A percentile compares a stretch with the other conserved stretches of the same genome.
Conservation (phyloP, 2,797 vertebrate genomes). For the Smutsia temminckii region DNA sequence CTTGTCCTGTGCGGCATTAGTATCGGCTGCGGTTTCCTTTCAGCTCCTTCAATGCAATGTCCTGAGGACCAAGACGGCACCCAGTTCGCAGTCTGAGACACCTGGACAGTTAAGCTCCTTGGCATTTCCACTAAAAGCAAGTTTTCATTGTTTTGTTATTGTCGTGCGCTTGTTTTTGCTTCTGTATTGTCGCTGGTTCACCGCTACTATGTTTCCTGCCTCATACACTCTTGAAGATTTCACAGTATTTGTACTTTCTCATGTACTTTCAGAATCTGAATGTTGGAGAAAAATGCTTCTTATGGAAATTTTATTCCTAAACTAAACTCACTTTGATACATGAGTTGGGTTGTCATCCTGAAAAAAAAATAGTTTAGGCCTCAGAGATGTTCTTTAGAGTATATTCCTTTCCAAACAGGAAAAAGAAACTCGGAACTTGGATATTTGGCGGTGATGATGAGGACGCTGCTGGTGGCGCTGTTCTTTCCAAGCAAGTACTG, state of each 20-base stretch:
- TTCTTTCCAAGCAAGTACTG: slow-evolving; percentile 72
- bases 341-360: background rate
- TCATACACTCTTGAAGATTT: background rate
- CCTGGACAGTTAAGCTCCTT: background rate
- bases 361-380: background rate
- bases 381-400: slow-evolving; percentile 31
- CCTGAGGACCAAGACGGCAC: background rate
- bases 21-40: fast-evolving
- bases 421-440: slow-evolving; percentile 39
- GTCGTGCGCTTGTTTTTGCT: background rate
- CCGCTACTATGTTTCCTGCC: background rate
- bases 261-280: background rate
- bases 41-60: background rate
- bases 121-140: background rate
- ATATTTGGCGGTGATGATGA: slow-evolving; percentile 62
- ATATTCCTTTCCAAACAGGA: slow-evolving; percentile 36
- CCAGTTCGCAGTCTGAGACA: background rate
- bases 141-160: background rate
- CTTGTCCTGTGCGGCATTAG: background rate
- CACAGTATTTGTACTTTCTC: background rate
- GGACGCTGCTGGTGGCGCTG: slow-evolving; percentile 33
- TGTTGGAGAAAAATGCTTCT: background rate
- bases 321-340: background rate
- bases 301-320: background rate
- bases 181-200: background rate